Evolutionary conservation across 2,113 vertebrate species (phyloP), one percentile per base, ranked within the genome.

Genomic region (Muntiacus muntjak): DNA sequence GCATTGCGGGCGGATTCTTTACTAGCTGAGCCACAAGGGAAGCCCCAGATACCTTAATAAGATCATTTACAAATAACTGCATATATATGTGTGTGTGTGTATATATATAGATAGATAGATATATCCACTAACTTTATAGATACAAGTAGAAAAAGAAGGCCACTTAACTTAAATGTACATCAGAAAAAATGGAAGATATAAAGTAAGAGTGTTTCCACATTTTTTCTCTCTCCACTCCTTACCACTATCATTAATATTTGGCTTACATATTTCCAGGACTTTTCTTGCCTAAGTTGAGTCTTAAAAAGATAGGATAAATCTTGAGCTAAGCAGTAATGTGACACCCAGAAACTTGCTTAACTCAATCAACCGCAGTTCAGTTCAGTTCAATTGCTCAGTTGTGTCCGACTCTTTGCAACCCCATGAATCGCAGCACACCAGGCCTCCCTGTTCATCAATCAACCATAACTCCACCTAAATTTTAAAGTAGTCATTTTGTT

Each of bases 51-150:
- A 45, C 10, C 12, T 78, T 43, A 5, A 54, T 89, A 92, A 43
- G 4, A n/a, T 45, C 30, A 50, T 54, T 28, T 74, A 4, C 74
- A 91, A 91, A 93, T 36, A 82, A 64, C 28, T 52, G 57, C 16
- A 33, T 84, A 2, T 52, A 1, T 17, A n/a, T n/a, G 0, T n/a
- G 0, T 67, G 0, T n/a, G 0, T 67, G 0, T 71, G 4, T 36
- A 30, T 2, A 71, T 3, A 45, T 3, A 78, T 12, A 28, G 21
- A 76, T 2, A 30, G 5, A n/a, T 36, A 30, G 40, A 60, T 2
- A 60, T 43, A 87, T 89, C 76, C 13, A 82, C 7, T 14, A 52
- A 14, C 3, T 30, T 94, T 78, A 97, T 55, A 74, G 4, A 23
- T 71, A 2, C 17, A 94, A 91, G 52, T 55, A 54, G 25, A 3